Percentiles rank a stretch among this genome's conserved stretches.
Evolutionary conservation across 2,797 vertebrate genomes (phyloP).

Genomic region (Sebastes hopkinsi): DNA sequence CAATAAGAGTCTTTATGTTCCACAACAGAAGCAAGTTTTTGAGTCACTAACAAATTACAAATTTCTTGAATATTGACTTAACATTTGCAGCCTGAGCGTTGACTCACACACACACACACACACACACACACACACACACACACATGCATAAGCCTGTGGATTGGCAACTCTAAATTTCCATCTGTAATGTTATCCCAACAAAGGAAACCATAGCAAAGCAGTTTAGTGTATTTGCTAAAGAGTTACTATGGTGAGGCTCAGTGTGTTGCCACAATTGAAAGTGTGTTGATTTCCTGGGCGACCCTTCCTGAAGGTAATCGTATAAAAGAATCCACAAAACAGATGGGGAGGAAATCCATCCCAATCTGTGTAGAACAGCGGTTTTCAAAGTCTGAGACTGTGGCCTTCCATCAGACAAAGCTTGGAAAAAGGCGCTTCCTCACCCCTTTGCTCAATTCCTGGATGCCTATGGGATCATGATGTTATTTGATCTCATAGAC

Average conservation of each 20-base stretch:
- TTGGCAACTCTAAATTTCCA: background rate
- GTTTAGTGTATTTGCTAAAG: conserved; percentile 2
- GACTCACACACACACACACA: background rate
- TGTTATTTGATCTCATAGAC: background rate
- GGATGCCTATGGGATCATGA: background rate
- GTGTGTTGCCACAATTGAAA: conserved; percentile 50
- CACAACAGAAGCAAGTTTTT: background rate
- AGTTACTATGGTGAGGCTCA: background rate
- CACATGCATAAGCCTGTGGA: background rate
- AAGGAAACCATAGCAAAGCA: conserved; percentile 5
- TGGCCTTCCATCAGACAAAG: background rate
- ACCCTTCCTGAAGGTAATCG: conserved; percentile 52
- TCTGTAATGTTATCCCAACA: background rate
- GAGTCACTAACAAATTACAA: background rate
- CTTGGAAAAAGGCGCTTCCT: too few species aligned
- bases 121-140: background rate
- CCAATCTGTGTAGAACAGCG: background rate
- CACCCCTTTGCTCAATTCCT: background rate
- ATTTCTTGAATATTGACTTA: background rate
- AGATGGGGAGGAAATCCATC: conserved; percentile 38
- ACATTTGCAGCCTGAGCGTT: background rate
- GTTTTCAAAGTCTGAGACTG: background rate
- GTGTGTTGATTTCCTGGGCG: conserved; percentile 44
- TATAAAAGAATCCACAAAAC: conserved; percentile 38
- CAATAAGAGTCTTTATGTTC: background rate